phyloP scores from a whole-genome alignment of 1,140 invertebrate species.

The Nylanderia fulva region DNA sequence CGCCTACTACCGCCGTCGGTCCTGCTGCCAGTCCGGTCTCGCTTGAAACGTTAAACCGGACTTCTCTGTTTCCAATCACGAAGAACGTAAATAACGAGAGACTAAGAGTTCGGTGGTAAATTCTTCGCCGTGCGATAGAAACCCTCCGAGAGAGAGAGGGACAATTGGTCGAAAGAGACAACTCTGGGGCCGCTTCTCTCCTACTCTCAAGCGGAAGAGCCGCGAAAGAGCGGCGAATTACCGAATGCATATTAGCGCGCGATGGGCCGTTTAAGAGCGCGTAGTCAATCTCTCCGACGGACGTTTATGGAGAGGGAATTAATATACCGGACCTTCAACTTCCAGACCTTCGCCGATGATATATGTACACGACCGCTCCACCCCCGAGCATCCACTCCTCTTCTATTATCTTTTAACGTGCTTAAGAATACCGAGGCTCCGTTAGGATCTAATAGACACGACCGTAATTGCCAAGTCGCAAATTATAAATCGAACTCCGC shows the following conservation, averaged over 20 bases:
- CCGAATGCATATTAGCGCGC: conserved; percentile 84
- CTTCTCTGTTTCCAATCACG: conserved; percentile 26
- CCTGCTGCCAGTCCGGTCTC: not conserved
- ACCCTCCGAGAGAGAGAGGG: not conserved
- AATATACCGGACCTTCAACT: conserved; percentile 85
- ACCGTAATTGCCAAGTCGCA: conserved; percentile 48
- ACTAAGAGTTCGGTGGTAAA: conserved; percentile 34
- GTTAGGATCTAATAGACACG: conserved; percentile 61
- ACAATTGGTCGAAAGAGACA: conserved; percentile 19
- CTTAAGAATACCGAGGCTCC: conserved; percentile 62
- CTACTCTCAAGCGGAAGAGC: conserved; percentile 49
- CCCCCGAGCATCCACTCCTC: conserved; percentile 65
- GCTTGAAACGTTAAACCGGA: not conserved
- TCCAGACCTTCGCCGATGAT: conserved; percentile 82
- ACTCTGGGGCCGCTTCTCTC: conserved; percentile 25
- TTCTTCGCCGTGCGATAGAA: conserved; percentile 32
- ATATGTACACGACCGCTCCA: conserved; percentile 82
- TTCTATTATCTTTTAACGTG: conserved; percentile 47
- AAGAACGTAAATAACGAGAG: conserved; percentile 47
- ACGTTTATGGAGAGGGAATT: conserved; percentile 86
- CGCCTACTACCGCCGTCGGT: conserved; percentile 16
- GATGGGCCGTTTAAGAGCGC: conserved; percentile 83
- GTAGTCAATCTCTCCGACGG: conserved; percentile 85
- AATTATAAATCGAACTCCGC: conserved; percentile 31
- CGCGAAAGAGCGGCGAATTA: conserved; percentile 80